Base-by-base conservation (phyloP, 2,888 invertebrate species). In the Mylabris sibirica region DNA sequence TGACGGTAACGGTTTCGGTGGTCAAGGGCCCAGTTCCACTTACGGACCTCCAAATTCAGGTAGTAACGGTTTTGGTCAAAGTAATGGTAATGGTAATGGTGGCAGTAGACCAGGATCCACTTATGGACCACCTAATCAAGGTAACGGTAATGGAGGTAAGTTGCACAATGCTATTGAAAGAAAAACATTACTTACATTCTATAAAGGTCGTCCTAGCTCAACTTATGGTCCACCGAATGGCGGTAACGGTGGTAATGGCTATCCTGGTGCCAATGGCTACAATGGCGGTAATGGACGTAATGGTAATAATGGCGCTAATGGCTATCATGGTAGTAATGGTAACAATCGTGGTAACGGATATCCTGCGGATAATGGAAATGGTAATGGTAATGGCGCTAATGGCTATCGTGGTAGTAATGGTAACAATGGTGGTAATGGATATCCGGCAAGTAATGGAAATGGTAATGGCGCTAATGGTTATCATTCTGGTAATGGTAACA, bases 21-120 rank as follows among this genome's bases (percentile, higher is more conserved):
- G 75, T 71, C 65, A 59, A 4, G 74, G 71, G 61, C 81, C 78
- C 24, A 73, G 78, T 3, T 74, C 72, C 49, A 76, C 75, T 65
- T 82, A 81, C 60, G 81, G 80, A 12, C 44, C 59, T 17, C 62
- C 66, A 26, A 62, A 66, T 6, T 41, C 69, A 30, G 64, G 70
- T 44, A 38, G 22, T 53, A 20, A 17, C 2, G 4, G n/a, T n/a
- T n/a, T 14, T 14, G 60, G 66, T 11, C 35, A 35, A 24, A 65
- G 64, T 24, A 74, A 72, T 63, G 69, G 65, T 8, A 71, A 66
- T 63, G 22, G 22, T 17, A 67, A 67, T 34, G 44, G 44, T 3
- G 44, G 44, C 2, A 17, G 44, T 20, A 17, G 59, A 24, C 73
- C 72, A 60, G 72, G 74, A 12, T 70, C 69, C 41, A 67, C 66